Evolutionary conservation across 92 coral and sea anemone species (phyloP).

Genomic region (Hydrozoanthus gracilis): DNA sequence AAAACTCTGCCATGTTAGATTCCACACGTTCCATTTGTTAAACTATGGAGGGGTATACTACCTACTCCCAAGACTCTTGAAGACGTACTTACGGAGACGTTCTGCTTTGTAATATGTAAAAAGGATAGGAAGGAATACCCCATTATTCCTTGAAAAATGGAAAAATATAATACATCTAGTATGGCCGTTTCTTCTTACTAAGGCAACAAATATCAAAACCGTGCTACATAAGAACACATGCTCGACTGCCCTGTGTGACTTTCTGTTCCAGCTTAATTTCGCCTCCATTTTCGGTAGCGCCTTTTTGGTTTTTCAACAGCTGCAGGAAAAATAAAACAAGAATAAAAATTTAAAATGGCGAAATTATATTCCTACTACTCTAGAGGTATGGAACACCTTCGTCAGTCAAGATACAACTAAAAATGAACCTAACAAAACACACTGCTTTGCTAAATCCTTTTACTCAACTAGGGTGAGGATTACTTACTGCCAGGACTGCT

Average conservation of each 20-base stretch:
- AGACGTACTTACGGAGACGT: too few relatives aligned
- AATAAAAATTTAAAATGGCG: not conserved
- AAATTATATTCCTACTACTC: not conserved
- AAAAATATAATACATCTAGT: conserved; percentile 40
- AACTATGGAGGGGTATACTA: too few relatives aligned
- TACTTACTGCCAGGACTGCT: too few relatives aligned
- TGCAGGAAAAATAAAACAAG: conserved; percentile 40
- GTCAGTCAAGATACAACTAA: too few relatives aligned
- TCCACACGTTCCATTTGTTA: too few relatives aligned
- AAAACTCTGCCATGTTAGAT: too few relatives aligned
- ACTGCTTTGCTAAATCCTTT: too few relatives aligned
- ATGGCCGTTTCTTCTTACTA: not conserved
- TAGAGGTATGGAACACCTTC: not conserved
- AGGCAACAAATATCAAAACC: not conserved
- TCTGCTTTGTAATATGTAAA: too few relatives aligned
- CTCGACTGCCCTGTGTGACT: conserved; percentile 90
- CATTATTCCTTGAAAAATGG: not conserved
- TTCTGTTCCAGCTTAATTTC: conserved; percentile 83
- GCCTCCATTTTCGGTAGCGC: conserved; percentile 86
- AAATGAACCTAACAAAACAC: too few relatives aligned
- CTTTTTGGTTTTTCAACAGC: conserved; percentile 90
- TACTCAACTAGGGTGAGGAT: too few relatives aligned
- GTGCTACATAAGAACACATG: conserved; percentile 89
- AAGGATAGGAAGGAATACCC: too few relatives aligned
- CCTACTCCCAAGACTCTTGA: too few relatives aligned